Conservation (phyloP, 2,113 vertebrate species). For the Toxostoma redivivum region DNA sequence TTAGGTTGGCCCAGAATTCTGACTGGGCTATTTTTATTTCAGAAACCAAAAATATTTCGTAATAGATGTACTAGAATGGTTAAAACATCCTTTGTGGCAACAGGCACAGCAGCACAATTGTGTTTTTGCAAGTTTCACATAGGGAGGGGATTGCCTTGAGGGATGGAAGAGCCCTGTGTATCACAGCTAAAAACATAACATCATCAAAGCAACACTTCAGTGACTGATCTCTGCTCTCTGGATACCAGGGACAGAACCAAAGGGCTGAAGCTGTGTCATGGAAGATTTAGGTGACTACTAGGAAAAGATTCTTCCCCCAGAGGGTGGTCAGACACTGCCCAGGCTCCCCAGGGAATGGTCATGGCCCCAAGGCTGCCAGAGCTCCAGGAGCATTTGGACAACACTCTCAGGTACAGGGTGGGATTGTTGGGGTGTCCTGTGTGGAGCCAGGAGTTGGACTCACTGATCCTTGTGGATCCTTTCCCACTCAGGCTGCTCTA, state of each 20-base stretch:
- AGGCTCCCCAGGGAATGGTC: neutral
- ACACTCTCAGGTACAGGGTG: neutral
- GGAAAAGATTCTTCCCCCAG: neutral
- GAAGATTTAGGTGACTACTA: neutral
- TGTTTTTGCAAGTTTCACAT: neutral
- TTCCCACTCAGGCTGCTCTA: neutral
- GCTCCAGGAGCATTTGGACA: neutral
- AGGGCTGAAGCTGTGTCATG: neutral
- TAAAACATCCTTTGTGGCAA: conserved; percentile 8
- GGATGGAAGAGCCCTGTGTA: neutral
- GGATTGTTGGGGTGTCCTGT: neutral
- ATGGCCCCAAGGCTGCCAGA: neutral
- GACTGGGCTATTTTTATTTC: neutral
- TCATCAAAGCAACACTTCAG: neutral
- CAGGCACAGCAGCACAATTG: neutral
- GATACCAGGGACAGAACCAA: neutral
- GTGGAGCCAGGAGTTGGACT: neutral
- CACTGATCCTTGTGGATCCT: neutral
- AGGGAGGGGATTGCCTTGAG: neutral
- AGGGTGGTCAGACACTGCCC: neutral
- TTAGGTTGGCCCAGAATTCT: neutral
- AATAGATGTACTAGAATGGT: neutral
- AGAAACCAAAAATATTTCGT: neutral
- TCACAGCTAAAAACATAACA: neutral
- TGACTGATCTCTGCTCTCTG: neutral